Evolutionary conservation across 2,113 vertebrate species (phyloP), one percentile per base, ranked within the genome.

Genomic region (Ophiodon elongatus): DNA sequence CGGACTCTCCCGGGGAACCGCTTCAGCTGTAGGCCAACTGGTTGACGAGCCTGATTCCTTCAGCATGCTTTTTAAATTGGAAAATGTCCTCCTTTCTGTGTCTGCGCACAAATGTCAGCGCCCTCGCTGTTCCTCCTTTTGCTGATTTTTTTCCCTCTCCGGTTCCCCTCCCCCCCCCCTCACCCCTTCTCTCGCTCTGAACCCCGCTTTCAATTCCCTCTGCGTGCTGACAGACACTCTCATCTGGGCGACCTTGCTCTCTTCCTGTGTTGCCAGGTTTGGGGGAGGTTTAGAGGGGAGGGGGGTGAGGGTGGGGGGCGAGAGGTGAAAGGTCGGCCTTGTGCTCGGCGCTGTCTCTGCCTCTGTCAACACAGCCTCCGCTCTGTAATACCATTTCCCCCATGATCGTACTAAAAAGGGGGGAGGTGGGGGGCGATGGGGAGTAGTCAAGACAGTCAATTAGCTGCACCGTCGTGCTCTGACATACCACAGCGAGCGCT

Each of bases 301-400:
- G n/a, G n/a, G 79, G 81, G 67, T 69, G 84, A 67, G 76, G 45
- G 37, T 21, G 59, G 47, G 41, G 75, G 90, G 66, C 81, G 81
- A 89, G 84, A 89, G 93, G 91, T 91, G 59, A 91, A 86, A 93
- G 91, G 92, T 94, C 83, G 19, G 76, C 85, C 88, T 86, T 85
- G 83, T 87, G 92, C 85, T 86, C 56, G 67, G 85, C 43, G 86
- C 89, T 85, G 93, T 92, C 90, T 89, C 74, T 21, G 90, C 35
- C 86, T 91, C 92, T 93, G 90, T 94, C 94, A 94, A 93, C 94
- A 93, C 93, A 88, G 86, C 91, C 91, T 92, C 91, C 93, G 90
- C 83, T 93, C 88, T 68, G 81, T 85, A 82, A 93, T 84, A 80
- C 47, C 70, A 66, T 88, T 91, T 89, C 80, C 85, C 79, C 88